A percentile compares a stretch with the other conserved stretches of the same genome.
phyloP scores from a whole-genome alignment of 2,113 vertebrate species.

The Nicator chloris region DNA sequence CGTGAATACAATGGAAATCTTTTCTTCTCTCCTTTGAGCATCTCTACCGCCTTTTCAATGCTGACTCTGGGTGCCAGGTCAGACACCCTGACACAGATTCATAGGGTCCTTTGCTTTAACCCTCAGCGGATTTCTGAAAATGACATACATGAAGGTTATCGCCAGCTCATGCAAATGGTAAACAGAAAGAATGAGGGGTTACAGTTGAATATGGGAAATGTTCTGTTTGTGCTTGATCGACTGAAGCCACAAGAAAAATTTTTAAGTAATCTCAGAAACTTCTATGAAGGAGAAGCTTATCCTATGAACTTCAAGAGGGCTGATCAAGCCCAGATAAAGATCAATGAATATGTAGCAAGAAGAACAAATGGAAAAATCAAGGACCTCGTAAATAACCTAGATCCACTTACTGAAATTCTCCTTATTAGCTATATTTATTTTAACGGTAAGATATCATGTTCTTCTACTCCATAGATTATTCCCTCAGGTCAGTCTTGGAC shows the following conservation, averaged over 20 bases:
- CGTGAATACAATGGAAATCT: slow-evolving; percentile 58
- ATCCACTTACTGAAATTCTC: slow-evolving; percentile 73
- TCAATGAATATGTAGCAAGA: slow-evolving; percentile 76
- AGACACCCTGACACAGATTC: slow-evolving; percentile 77
- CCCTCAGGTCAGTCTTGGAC: neutral
- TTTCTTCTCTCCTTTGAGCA: slow-evolving; percentile 81
- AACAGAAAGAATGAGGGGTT: slow-evolving; percentile 58
- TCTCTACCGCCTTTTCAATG: slow-evolving; percentile 78
- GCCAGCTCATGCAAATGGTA: slow-evolving; percentile 74
- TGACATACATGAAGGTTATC: slow-evolving; percentile 73
- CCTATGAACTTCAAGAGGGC: slow-evolving; percentile 75
- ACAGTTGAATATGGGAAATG: slow-evolving; percentile 73
- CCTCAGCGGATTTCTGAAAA: slow-evolving; percentile 28
- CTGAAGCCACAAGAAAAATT: slow-evolving; percentile 70
- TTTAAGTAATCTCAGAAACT: slow-evolving; percentile 59
- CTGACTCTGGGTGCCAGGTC: slow-evolving; percentile 78
- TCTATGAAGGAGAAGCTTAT: slow-evolving; percentile 71
- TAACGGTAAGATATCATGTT: slow-evolving; percentile 65
- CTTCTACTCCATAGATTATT: neutral
- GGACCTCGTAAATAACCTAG: slow-evolving; percentile 73
- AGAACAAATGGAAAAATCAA: slow-evolving; percentile 81
- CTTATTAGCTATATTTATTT: slow-evolving; percentile 84
- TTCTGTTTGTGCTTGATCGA: slow-evolving; percentile 65
- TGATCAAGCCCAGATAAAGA: slow-evolving; percentile 63
- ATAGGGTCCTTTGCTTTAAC: slow-evolving; percentile 74